phyloP scores from a whole-genome alignment of 2,797 vertebrate genomes.

The Euphonia xanthogaster region DNA sequence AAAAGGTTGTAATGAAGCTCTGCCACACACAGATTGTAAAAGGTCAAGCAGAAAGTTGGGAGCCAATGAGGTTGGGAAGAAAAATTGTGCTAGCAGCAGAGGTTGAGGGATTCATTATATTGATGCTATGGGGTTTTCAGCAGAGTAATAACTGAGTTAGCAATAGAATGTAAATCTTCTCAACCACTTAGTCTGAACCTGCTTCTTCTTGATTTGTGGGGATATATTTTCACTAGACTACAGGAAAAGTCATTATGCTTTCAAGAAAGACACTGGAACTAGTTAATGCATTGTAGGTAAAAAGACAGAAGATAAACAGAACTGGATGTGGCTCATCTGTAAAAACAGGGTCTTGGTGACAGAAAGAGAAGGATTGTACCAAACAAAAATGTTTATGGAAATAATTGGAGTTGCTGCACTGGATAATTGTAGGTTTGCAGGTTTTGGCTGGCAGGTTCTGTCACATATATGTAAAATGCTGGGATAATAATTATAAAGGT shows the following conservation, averaged over 20 bases:
- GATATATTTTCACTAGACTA: constrained; percentile 80
- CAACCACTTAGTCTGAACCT: constrained; percentile 78
- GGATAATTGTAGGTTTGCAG: neutral
- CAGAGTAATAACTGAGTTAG: constrained; percentile 83
- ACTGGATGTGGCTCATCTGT: constrained; percentile 11
- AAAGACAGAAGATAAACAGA: constrained; percentile 50
- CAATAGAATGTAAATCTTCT: constrained; percentile 84
- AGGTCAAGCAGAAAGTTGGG: constrained; percentile 84
- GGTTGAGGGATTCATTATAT: constrained; percentile 86
- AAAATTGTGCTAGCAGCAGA: constrained; percentile 79
- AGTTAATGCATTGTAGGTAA: constrained; percentile 68
- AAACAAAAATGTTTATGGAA: neutral
- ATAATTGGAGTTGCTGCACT: neutral
- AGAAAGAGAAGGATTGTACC: neutral
- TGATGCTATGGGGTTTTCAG: constrained; percentile 81
- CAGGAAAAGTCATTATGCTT: constrained; percentile 79
- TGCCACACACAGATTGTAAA: constrained; percentile 79
- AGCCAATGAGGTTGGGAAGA: constrained; percentile 81
- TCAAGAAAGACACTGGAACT: constrained; percentile 72
- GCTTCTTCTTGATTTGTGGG: constrained; percentile 82
- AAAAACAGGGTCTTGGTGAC: neutral
- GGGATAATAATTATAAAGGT: neutral
- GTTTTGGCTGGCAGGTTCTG: neutral
- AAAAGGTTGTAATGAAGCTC: constrained; percentile 84
- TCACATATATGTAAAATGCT: neutral